Conservation (phyloP, 2,797 vertebrate genomes). For the Enteromius unitaeniatus region DNA sequence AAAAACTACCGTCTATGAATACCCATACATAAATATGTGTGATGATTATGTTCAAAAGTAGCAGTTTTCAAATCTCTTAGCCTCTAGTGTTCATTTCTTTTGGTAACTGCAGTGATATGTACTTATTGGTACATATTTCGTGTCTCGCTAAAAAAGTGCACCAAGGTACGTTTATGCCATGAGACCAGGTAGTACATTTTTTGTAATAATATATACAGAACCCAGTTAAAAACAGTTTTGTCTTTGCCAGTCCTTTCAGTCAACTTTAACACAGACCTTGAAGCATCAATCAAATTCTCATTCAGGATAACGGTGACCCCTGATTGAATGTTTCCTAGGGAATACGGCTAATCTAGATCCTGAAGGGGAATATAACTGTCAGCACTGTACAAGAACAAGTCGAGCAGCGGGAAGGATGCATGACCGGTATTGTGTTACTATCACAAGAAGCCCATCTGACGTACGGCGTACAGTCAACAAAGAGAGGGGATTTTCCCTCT, state of each 20-base stretch:
- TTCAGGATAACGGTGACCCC: not conserved
- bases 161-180: no score
- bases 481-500: conserved; percentile 49
- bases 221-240: not conserved
- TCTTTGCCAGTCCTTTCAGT: not conserved
- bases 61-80: no score
- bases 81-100: no score
- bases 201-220: not conserved
- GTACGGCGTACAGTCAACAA: conserved; percentile 39
- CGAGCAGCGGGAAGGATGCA: not conserved
- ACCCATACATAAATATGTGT: no score
- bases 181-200: not conserved
- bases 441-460: conserved; percentile 21
- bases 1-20: no score
- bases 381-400: conserved; percentile 19
- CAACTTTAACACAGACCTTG: not conserved
- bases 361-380: conserved; percentile 17
- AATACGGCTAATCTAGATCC: conserved; percentile 12
- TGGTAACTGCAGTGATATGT: no score
- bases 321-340: not conserved
- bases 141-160: no score
- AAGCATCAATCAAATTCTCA: not conserved
- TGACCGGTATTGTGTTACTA: conserved; percentile 18
- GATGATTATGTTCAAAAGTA: no score
- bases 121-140: no score